Evolutionary conservation across 2,797 vertebrate genomes (phyloP), one percentile per base, ranked within the genome.

Genomic region (Pangasius macronema): DNA sequence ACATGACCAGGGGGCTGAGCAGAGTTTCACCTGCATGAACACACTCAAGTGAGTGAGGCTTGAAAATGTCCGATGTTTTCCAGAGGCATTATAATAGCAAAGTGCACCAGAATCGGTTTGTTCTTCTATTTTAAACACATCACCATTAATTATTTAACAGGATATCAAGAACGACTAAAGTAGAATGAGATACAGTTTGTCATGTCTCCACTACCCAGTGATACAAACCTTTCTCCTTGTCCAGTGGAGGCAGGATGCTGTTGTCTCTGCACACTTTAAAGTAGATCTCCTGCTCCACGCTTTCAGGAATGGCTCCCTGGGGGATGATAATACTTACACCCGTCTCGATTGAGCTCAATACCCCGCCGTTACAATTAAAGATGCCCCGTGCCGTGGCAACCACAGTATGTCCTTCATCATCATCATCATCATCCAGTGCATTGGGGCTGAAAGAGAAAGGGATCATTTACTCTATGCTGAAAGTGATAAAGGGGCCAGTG

Each of bases 201-300:
- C 16, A 11, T 20, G 77, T 72, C 24, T 46, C 63, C 13, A 33
- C 42, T 63, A 65, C 2, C 3, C 27, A 51, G 75, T 6, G 39
- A 85, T 27, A 24, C 95, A 92, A 90, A 99, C 99, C 99, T 97
- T 99, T 99, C 94, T 99, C 98, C 95, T 99, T 99, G 95, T 99
- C 99, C 59, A 99, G 96, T 59, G 98, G 99, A 59, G 98, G 99
- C 89, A 99, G 96, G 94, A 99, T 99, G 94, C 98, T 99, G 95
- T 99, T 99, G 95, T 99, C 99, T 89, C 98, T 95, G 95, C 99
- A 99, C 93, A 99, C 98, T 94, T 99, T 99, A 94, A 99, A 99
- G 95, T 99, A 99, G 92, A 99, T 99, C 94, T 99, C 99, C 95
- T 99, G 98, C 92, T 99, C 99, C 87, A 99, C 95, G 55, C 96